Base-by-base conservation (phyloP, 2,888 invertebrate genomes). In the Lymantria dispar region DNA sequence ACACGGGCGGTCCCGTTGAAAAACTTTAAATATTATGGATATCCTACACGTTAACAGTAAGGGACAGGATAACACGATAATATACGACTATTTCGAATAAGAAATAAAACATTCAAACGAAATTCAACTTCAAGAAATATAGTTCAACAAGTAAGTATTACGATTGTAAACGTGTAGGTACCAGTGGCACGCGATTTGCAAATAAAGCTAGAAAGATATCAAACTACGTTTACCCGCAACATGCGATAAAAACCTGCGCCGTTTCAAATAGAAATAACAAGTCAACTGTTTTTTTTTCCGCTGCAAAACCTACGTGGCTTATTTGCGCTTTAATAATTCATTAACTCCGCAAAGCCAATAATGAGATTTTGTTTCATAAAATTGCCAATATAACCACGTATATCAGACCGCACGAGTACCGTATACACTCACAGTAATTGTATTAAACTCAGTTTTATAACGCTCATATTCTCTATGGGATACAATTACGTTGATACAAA, bases 131-230 rank as follows among this genome's bases (percentile, higher is more conserved):
- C 57, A 71, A 77, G 72, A 72, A 74, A 72, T 68, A 71, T 83
- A 83, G 84, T 80, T 85, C 84, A 86, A 87, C 85, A 85, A 84
- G 84, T 83, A 82, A 64, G 72, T 78, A 78, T 70, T 74, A 74
- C 71, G 58, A 71, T 66, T 77, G 70, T 74, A 77, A 78, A 76
- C 74, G 72, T 72, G 78, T 77, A 22, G 22, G 22, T 22, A 75
- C 64, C 58, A 41, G 60, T 58, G 54, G 72, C 90, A 89, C 88
- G 89, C 89, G 85, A 89, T 88, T 85, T 78, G 83, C 84, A 88
- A 88, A 89, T 90, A 90, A 90, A 88, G 69, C 83, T 78, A 79
- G 76, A 74, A 80, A 87, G 87, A 87, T 87, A 89, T 84, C 83
- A 85, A 85, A 82, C 80, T 79, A 68, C 74, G 78, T 74, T 82